These are phyloP conservation scores for Drosophila lowei DNA, from an alignment of 1,140 invertebrate species.

Conservation along the genomic window DNA sequence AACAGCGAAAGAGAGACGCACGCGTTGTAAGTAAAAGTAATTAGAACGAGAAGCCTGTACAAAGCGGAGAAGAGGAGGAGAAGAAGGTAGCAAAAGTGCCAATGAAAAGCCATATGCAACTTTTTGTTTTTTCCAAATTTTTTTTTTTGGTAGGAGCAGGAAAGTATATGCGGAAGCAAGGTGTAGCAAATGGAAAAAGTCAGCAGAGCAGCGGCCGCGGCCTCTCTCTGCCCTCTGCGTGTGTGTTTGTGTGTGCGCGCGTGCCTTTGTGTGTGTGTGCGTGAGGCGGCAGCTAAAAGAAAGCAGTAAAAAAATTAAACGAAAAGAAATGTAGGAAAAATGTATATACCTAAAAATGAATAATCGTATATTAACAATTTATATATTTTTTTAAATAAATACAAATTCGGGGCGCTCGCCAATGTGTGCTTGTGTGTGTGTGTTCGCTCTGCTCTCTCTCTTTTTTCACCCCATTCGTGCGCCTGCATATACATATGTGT, in stretches of 20 bases:
- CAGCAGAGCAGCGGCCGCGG: constrained; percentile 54
- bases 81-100: constrained; percentile 51
- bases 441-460: constrained; percentile 23
- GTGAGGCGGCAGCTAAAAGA: constrained; percentile 69
- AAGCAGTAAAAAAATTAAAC: constrained; percentile 68
- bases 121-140: constrained; percentile 14
- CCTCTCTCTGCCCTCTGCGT: constrained; percentile 1
- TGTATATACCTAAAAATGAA: constrained; percentile 63
- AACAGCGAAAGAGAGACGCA: constrained; percentile 37
- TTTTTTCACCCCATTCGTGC: constrained; percentile 46
- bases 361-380: constrained; percentile 24
- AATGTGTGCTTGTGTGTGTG: constrained; percentile 6
- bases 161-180: constrained; percentile 78
- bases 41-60: constrained; percentile 54
- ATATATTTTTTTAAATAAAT: constrained; percentile 29
- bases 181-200: constrained; percentile 70
- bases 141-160: constrained; percentile 14
- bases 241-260: constrained; percentile 25
- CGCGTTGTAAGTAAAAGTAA: constrained; percentile 57
- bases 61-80: constrained; percentile 37
- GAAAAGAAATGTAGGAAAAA: constrained; percentile 70
- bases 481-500: constrained; percentile 8
- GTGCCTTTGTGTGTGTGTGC: constrained; percentile 59
- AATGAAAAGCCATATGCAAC: constrained; percentile 29
- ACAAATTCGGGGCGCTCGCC: constrained; percentile 18